Conservation (phyloP, 2,888 invertebrate species). For the Agonopterix subpropinquella region DNA sequence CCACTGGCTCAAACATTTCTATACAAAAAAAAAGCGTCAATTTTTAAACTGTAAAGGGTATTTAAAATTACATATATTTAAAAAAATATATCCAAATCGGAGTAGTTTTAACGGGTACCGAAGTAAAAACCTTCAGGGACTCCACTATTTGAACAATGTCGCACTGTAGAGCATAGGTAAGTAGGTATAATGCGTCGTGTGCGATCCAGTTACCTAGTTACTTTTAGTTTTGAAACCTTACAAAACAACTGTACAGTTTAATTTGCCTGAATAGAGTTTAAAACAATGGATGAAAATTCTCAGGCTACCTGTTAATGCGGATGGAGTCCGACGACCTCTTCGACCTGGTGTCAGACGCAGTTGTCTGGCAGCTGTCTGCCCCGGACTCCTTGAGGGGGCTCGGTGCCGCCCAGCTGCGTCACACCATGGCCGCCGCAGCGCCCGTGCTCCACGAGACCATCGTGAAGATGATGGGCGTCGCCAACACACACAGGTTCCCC, state of each 20-base stretch:
- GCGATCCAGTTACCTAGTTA: too few relatives aligned
- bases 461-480: constrained; percentile 44
- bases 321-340: constrained; percentile 44
- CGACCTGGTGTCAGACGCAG: constrained; percentile 32
- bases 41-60: too few relatives aligned
- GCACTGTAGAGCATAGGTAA: too few relatives aligned
- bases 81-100: too few relatives aligned
- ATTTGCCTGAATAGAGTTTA: background rate
- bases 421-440: constrained; percentile 31
- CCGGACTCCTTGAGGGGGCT: constrained; percentile 25
- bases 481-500: constrained; percentile 31
- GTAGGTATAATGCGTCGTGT: too few relatives aligned
- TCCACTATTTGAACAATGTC: too few relatives aligned
- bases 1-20: too few relatives aligned
- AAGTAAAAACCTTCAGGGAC: too few relatives aligned
- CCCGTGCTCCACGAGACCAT: constrained; percentile 31
- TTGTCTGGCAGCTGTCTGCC: constrained; percentile 46
- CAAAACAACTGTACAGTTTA: too few relatives aligned
- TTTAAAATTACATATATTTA: too few relatives aligned
- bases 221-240: constrained; percentile 1
- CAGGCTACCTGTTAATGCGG: constrained; percentile 48
- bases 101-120: too few relatives aligned
- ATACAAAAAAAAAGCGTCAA: too few relatives aligned
- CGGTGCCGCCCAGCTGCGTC: constrained; percentile 17
- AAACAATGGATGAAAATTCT: constrained; percentile 2